Evolutionary conservation across 2,113 vertebrate genomes (phyloP).

Genomic region (Bungarus multicinctus): DNA sequence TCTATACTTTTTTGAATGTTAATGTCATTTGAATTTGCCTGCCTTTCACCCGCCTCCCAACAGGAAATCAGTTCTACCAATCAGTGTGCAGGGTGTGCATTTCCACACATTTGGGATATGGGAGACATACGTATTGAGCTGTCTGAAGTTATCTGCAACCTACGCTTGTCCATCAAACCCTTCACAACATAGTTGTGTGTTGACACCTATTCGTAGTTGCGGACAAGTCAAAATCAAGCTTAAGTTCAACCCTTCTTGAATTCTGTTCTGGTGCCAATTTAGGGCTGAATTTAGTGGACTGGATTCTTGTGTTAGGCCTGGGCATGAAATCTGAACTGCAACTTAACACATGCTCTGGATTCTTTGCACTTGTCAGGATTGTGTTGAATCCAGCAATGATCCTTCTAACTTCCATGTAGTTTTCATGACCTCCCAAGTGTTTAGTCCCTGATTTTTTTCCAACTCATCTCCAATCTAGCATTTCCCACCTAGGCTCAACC

Average conservation of each 20-base stretch:
- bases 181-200: not conserved
- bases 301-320: not conserved
- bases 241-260: not conserved
- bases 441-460: not conserved
- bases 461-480: not conserved
- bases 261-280: not conserved
- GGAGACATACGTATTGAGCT: not conserved
- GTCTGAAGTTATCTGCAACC: not conserved
- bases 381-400: not conserved
- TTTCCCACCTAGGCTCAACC: not conserved
- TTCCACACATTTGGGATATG: not conserved
- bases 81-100: not conserved
- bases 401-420: not conserved
- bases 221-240: not conserved
- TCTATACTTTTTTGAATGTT: not conserved
- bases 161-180: not conserved
- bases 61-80: not conserved
- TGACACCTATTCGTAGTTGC: not conserved
- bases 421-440: not conserved
- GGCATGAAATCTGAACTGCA: not conserved
- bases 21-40: not conserved
- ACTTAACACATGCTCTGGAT: not conserved
- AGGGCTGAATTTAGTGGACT: not conserved
- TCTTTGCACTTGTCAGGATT: not conserved
- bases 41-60: not conserved